These are phyloP conservation scores for Choristoneura fumiferana DNA, from an alignment of 1,140 invertebrate genomes.

Conservation along the genomic window DNA sequence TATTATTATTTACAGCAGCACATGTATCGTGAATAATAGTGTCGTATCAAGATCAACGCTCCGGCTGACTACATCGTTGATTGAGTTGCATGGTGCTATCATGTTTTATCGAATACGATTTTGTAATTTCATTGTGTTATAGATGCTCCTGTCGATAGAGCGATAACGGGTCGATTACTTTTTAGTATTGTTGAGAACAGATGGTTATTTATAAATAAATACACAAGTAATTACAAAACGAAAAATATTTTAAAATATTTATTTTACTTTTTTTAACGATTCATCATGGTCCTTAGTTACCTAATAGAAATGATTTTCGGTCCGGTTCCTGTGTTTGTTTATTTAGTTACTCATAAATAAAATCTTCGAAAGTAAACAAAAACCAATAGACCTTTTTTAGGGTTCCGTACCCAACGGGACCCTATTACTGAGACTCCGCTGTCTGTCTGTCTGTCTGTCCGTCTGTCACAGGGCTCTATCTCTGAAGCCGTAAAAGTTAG, in stretches of 20 bases:
- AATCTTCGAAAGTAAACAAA: too few species aligned
- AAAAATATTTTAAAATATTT: background rate
- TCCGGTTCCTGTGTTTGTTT: too few species aligned
- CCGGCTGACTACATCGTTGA: background rate
- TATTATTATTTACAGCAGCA: background rate
- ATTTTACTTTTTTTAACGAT: background rate
- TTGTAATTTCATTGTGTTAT: constrained; percentile 35
- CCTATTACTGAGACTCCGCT: too few species aligned
- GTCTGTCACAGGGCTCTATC: too few species aligned
- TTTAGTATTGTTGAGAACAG: constrained; percentile 20
- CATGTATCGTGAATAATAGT: background rate
- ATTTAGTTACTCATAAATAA: too few species aligned
- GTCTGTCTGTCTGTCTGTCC: too few species aligned
- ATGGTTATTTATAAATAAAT: background rate
- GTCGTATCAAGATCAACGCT: background rate
- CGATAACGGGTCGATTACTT: constrained; percentile 43
- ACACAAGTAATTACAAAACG: constrained; percentile 16
- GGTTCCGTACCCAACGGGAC: too few species aligned
- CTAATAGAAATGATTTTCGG: too few species aligned
- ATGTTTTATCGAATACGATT: too few species aligned
- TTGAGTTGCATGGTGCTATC: background rate
- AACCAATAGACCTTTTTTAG: too few species aligned
- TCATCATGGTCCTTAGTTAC: too few species aligned
- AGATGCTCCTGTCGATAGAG: constrained; percentile 29
- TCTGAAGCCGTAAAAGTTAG: too few species aligned